Evolutionary conservation across 2,888 invertebrate genomes (phyloP).

Genomic region (Lasius fuliginosus): DNA sequence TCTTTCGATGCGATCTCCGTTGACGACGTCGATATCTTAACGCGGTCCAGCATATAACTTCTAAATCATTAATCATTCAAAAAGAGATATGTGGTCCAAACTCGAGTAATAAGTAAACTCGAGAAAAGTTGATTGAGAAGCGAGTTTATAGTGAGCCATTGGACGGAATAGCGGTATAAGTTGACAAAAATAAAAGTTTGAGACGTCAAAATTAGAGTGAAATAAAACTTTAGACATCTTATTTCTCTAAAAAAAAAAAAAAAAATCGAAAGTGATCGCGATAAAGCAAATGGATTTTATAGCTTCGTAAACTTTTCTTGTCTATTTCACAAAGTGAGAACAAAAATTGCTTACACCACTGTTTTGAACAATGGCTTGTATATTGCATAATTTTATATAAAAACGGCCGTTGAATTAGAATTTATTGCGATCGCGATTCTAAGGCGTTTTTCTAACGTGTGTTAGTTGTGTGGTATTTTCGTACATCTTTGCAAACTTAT

Average conservation of each 20-base stretch:
- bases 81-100: background rate
- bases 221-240: background rate
- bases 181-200: slow-evolving; percentile 12
- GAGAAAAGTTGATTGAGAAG: slow-evolving; percentile 5
- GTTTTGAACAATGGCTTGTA: background rate
- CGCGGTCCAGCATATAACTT: background rate
- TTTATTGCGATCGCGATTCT: slow-evolving; percentile 1
- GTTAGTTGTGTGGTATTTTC: slow-evolving; percentile 1
- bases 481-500: slow-evolving; percentile 11
- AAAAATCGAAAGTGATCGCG: background rate
- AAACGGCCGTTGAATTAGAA: background rate
- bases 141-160: background rate
- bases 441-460: background rate
- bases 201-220: background rate
- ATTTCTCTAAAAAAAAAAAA: background rate
- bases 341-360: background rate
- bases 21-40: slow-evolving; percentile 34
- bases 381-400: slow-evolving; percentile 1
- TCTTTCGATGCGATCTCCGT: slow-evolving; percentile 33
- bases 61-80: background rate
- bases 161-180: background rate
- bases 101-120: background rate
- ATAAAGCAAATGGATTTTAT: background rate
- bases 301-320: background rate
- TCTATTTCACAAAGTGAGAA: background rate